Conservation (phyloP, 2,888 invertebrate species). For the Oxyteleia sp. region DNA sequence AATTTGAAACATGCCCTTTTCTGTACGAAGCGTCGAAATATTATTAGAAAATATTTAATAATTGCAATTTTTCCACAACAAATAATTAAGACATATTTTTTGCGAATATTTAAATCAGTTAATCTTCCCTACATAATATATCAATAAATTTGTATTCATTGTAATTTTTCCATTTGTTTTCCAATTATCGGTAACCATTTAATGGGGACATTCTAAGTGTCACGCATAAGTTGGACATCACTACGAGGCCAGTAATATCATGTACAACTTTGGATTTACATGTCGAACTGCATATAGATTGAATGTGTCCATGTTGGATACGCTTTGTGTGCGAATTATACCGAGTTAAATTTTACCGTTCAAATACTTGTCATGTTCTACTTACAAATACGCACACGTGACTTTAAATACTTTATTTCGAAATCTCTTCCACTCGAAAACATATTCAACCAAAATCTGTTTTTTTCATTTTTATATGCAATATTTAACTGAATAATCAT, state of each 20-base stretch:
- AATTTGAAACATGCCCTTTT: too few relatives aligned
- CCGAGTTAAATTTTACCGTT: constrained; percentile 1
- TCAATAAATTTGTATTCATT: too few relatives aligned
- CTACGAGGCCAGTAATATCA: neutral
- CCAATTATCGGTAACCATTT: too few relatives aligned
- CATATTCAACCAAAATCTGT: neutral
- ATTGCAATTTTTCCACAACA: too few relatives aligned
- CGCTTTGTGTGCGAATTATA: neutral
- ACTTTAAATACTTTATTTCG: neutral
- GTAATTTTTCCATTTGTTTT: too few relatives aligned
- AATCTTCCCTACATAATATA: too few relatives aligned
- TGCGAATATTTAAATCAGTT: too few relatives aligned
- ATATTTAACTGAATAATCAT: neutral
- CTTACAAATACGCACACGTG: neutral
- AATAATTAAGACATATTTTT: too few relatives aligned
- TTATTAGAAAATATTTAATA: too few relatives aligned
- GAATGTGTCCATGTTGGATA: neutral
- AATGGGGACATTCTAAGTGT: too few relatives aligned
- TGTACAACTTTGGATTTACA: neutral
- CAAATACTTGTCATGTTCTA: constrained; percentile 6
- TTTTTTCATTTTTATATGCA: neutral
- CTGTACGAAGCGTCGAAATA: too few relatives aligned
- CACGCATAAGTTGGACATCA: too few relatives aligned
- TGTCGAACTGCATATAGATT: neutral
- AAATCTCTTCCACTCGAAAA: neutral